Base-by-base conservation (phyloP, 2,888 invertebrate species). In the Liposcelis brunnea region DNA sequence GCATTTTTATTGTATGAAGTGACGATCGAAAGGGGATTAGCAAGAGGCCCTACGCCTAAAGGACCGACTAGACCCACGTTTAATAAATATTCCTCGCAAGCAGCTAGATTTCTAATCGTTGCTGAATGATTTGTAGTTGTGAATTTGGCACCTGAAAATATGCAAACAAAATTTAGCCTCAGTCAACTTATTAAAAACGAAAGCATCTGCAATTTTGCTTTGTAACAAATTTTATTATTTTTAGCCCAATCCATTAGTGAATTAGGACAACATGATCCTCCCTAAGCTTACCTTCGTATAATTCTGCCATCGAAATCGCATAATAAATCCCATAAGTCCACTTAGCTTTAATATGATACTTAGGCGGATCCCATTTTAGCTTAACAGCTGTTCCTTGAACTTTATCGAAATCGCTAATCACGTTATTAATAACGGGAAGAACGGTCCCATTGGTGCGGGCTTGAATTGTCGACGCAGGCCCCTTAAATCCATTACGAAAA, bases 291-390 rank as follows among this genome's bases (percentile, higher is more conserved):
- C 50, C 48, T 49, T 16, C 14, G 35, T 33, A 8, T 8, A 75
- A 63, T 48, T 77, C 73, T 5, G 68, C 67, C 55, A 65, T 68
- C 52, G 56, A 67, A 2, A 70, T 60, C 0, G 75, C 78, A 55
- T 82, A 85, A 59, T 80, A 78, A 35, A 85, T 67, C 15, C 78
- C 81, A 57, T 85, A 87, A 3, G 64, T 54, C 74, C 73, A 76
- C 37, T 65, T 64, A 6, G 64, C 59, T 49, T 69, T 75, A n/a
- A 71, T 62, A 0, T 65, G 61, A 33, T 68, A 69, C 16, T 67
- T 67, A 0, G 80, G 77, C 7, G 70, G 66, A 11, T 69, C 63
- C 85, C 86, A 86, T 7, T 62, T 64, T 12, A 86, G 55, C 51
- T 72, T 70, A 0, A 81, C 77, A 0, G 74, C 62, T 0, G 76